These are phyloP conservation scores for Bergia sp. DNA, from an alignment of 92 coral and sea anemone genomes.

Conservation along the genomic window DNA sequence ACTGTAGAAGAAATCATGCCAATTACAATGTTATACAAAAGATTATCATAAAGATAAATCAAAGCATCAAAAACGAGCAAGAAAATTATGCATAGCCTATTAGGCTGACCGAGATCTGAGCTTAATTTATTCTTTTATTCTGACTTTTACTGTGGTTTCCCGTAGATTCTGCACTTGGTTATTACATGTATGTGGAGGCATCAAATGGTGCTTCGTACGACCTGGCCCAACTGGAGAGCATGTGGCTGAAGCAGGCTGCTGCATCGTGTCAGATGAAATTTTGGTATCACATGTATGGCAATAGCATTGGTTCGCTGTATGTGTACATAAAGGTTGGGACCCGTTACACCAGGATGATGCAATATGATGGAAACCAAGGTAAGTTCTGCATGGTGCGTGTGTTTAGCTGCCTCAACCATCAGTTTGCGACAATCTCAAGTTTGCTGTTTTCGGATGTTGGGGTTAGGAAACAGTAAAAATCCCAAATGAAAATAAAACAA, in stretches of 20 bases:
- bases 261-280: constrained; percentile 86
- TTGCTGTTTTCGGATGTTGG: too few species aligned
- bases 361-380: constrained; percentile 86
- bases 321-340: constrained; percentile 85
- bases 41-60: too few species aligned
- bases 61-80: not conserved
- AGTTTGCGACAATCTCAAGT: too few species aligned
- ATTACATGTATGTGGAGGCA: constrained; percentile 96
- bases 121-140: not conserved
- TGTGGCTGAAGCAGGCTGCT: constrained; percentile 79
- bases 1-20: too few species aligned
- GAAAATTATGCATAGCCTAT: too few species aligned
- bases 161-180: constrained; percentile 87
- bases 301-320: constrained; percentile 83
- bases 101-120: not conserved
- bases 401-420: too few species aligned
- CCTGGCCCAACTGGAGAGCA: constrained; percentile 85
- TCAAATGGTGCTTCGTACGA: constrained; percentile 80
- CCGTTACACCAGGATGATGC: constrained; percentile 73
- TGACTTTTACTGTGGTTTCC: not conserved
- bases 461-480: too few species aligned
- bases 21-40: too few species aligned
- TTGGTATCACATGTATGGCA: constrained; percentile 98
- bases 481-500: not conserved
- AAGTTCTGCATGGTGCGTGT: not conserved